Base-by-base conservation (phyloP, 2,797 vertebrate genomes). In the Hoplostethus atlanticus region DNA sequence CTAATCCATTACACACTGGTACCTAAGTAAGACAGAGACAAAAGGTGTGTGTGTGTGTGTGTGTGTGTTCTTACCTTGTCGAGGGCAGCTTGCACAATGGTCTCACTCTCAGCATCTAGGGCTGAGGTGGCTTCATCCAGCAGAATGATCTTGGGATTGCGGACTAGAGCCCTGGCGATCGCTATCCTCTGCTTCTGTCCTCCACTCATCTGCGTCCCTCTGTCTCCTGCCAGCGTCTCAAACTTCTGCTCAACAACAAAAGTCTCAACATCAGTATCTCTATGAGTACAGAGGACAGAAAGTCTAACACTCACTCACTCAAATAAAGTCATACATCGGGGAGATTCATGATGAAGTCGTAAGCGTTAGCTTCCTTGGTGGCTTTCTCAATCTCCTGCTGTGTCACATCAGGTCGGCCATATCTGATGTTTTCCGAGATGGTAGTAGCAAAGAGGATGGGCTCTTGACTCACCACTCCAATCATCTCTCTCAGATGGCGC, bases 121-220 rank as follows among this genome's bases (percentile, higher is more conserved):
- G 98, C 98, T 6, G 97, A 98, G 0, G 97, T 99, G 60, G 98
- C 98, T 76, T 99, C 97, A 3, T 99, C 98, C 82, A 99, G 84
- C 58, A 99, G 94, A 2, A 99, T 96, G 80, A 99, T 97, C 92
- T 96, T 98, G 62, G 97, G 98, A 79, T 97, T 97, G 51, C 97
- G 96, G 42, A 99, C 96, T 34, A 99, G 93, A 46, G 98, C 97
- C 9, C 97, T 92, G 3, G 98, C 97, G 2, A 99, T 98, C 0
- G 98, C 96, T 6, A 97, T 97, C 77, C 98, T 96, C 91, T 99
- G 98, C 77, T 99, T 99, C 94, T 99, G 97, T 1, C 97, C 97
- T 11, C 97, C 96, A 1, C 97, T 99, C 88, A 99, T 92, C 88
- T 99, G 97, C 6, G 96, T 95, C 1, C 97, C 98, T 89, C 96